Percentiles rank a stretch among this genome's conserved stretches.
phyloP scores from a whole-genome alignment of 2,113 vertebrate species.

The Toxotes chatareus region DNA sequence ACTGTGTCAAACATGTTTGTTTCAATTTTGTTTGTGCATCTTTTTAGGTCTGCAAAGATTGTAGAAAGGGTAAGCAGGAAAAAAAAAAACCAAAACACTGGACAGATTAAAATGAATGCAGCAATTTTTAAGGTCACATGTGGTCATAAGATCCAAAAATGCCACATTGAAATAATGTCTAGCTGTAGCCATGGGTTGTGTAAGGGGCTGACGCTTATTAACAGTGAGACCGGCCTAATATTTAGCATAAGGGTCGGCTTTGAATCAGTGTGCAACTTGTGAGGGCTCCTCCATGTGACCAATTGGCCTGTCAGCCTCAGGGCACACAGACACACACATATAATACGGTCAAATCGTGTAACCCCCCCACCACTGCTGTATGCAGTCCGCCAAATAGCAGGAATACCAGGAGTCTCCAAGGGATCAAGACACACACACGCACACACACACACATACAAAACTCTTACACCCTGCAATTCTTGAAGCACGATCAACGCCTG shows the following conservation, averaged over 20 bases:
- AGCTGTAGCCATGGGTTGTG: neutral
- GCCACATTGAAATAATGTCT: neutral
- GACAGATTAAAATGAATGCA: neutral
- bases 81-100: no score
- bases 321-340: slow-evolving; percentile 45
- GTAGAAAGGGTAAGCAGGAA: neutral
- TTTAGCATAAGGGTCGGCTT: slow-evolving; percentile 48
- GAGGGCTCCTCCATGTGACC: slow-evolving; percentile 60
- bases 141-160: slow-evolving; percentile 7
- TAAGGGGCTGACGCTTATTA: slow-evolving; percentile 25
- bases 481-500: slow-evolving; percentile 56
- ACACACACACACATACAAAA: slow-evolving; percentile 34
- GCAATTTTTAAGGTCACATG: neutral
- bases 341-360: slow-evolving; percentile 47
- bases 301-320: slow-evolving; percentile 56
- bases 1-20: neutral
- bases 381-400: slow-evolving; percentile 66
- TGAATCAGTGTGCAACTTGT: slow-evolving; percentile 54
- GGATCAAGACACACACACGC: slow-evolving; percentile 60
- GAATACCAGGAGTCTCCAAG: slow-evolving; percentile 76
- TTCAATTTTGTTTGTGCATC: neutral
- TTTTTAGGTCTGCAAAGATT: neutral
- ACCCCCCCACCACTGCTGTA: slow-evolving; percentile 51
- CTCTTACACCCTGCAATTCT: slow-evolving; percentile 58
- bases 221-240: slow-evolving; percentile 29